Evolutionary conservation across 2,888 invertebrate species (phyloP), one percentile per base, ranked within the genome.

Genomic region (Pyrrhosoma nymphula): DNA sequence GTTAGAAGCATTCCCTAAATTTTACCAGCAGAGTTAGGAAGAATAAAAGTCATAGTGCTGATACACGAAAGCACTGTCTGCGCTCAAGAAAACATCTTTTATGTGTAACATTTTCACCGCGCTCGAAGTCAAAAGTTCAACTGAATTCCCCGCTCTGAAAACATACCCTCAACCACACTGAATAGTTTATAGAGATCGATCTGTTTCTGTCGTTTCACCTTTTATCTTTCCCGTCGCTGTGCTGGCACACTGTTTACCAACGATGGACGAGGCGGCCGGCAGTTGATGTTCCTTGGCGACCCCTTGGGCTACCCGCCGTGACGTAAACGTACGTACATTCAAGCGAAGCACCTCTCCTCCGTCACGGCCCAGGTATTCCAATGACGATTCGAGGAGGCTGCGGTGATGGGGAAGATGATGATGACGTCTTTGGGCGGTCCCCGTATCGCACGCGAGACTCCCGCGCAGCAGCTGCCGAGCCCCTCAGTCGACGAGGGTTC

Each of bases 121-220:
- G 30, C 82, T 82, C 35, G 16, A 16, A 16, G 30, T 82, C 35
- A 35, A 82, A 82, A 35, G 23, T 69, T 69, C 69, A 69, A 69
- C 69, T 26, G 69, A 69, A 35, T 35, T 26, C 82, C 82, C 16
- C 35, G 82, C 82, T 82, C 82, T 16, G 35, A 82, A 82, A 82
- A 82, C 35, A 35, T 82, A 35, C 82, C 35, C 30, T 82, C 18
- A 8, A 35, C 30, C 82, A 26, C 82, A 26, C 35, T 82, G 82
- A 82, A 82, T 82, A 82, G 82, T 82, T 82, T 82, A 82, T 82
- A 82, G 82, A 82, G 30, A 82, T 82, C 82, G 82, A 82, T 82
- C 35, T 82, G 82, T 35, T 82, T 35, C 82, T 8, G 82, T 30
- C 82, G 12, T 82, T 82, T 82, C 82, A 82, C 16, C 82, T 82